These are phyloP conservation scores for Fragum fragum DNA, from an alignment of 2,888 invertebrate species.

Conservation along the genomic window DNA sequence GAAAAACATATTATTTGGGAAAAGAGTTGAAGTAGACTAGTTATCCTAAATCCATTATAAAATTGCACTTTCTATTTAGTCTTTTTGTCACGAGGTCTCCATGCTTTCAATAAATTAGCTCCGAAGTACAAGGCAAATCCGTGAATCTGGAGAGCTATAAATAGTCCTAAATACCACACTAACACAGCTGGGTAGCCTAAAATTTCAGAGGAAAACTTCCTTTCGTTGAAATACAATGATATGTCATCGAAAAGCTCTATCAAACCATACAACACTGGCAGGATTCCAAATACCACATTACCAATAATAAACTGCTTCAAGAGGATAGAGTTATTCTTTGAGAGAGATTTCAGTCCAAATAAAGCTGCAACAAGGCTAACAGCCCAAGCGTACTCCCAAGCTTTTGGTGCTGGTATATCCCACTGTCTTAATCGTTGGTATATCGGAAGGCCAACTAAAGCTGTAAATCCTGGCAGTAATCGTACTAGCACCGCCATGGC, in stretches of 20 bases:
- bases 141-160: conserved; percentile 93
- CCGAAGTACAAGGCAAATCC: conserved; percentile 84
- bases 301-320: conserved; percentile 89
- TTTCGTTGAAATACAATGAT: conserved; percentile 92
- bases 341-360: conserved; percentile 94
- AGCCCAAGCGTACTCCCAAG: conserved; percentile 98
- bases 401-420: conserved; percentile 93
- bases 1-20: too few species aligned
- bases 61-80: conserved; percentile 14
- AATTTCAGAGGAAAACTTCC: conserved; percentile 89
- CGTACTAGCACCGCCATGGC: conserved; percentile 97
- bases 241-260: conserved; percentile 95
- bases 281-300: conserved; percentile 92
- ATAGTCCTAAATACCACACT: conserved; percentile 96
- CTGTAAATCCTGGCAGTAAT: conserved; percentile 95
- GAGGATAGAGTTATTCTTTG: conserved; percentile 91
- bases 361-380: conserved; percentile 94
- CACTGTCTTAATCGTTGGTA: conserved; percentile 94
- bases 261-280: conserved; percentile 94
- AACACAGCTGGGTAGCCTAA: conserved; percentile 93
- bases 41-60: neutral
- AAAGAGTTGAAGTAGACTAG: too few species aligned
- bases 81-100: conserved; percentile 79
- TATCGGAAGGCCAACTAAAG: conserved; percentile 97
- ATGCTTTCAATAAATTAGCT: conserved; percentile 82